Conservation (phyloP, 2,888 invertebrate genomes). For the Yponomeuta evonymella region DNA sequence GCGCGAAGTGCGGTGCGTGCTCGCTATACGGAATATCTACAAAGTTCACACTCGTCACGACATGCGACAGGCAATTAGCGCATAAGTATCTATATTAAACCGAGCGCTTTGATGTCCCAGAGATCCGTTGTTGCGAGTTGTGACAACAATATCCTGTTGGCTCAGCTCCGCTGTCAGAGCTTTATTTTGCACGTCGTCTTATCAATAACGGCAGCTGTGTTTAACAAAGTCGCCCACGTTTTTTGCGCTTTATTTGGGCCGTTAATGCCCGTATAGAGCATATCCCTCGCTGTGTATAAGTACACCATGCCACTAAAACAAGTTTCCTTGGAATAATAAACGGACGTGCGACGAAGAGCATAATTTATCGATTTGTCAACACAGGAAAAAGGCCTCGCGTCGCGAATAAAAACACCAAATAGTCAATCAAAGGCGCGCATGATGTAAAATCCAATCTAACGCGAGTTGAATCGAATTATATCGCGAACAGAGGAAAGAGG, state of each 20-base stretch:
- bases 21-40: neutral
- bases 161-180: neutral
- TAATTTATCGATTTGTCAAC: neutral
- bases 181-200: neutral
- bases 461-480: constrained; percentile 5
- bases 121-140: neutral
- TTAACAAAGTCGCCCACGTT: neutral
- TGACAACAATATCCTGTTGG: constrained; percentile 1
- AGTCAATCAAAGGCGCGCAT: neutral
- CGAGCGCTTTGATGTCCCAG: neutral
- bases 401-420: neutral
- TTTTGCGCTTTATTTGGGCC: neutral
- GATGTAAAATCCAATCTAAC: neutral
- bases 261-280: no score
- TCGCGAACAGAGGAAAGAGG: constrained; percentile 30
- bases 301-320: no score
- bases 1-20: neutral
- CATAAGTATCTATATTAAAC: neutral
- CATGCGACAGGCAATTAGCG: neutral
- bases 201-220: neutral
- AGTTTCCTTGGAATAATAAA: no score
- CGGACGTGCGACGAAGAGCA: neutral
- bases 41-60: neutral
- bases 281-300: no score
- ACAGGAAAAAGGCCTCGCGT: neutral